Evolutionary conservation across 2,797 vertebrate genomes (phyloP).

Genomic region (Myotis vivesi): DNA sequence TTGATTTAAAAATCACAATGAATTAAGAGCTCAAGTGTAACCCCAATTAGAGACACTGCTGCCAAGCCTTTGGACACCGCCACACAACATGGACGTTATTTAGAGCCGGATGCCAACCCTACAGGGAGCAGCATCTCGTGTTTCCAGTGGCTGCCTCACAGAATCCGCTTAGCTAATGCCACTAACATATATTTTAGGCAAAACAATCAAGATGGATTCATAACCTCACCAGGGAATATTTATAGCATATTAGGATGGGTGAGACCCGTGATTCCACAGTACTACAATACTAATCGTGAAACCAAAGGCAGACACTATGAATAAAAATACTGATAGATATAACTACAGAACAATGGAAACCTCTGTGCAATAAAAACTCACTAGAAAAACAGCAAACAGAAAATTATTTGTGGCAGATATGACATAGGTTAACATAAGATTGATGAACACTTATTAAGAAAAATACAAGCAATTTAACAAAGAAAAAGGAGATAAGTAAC

Average conservation of each 20-base stretch:
- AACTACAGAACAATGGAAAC: not conserved
- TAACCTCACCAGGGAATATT: not conserved
- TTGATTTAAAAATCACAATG: constrained; percentile 59
- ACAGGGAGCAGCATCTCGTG: not conserved
- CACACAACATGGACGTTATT: not conserved
- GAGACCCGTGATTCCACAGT: not conserved
- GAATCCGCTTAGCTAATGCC: not conserved
- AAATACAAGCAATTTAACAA: not conserved
- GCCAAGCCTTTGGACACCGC: constrained; percentile 13
- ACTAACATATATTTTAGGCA: not conserved
- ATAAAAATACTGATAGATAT: not conserved
- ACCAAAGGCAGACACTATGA: not conserved
- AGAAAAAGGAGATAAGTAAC: not conserved
- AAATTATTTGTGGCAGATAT: not conserved
- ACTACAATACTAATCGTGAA: not conserved
- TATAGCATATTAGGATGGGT: not conserved
- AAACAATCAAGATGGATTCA: not conserved
- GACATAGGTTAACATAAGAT: not conserved
- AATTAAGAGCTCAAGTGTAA: constrained; percentile 60
- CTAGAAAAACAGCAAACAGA: not conserved
- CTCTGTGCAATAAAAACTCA: not conserved
- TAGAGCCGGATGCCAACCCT: constrained; percentile 28
- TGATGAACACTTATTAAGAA: not conserved
- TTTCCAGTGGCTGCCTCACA: not conserved
- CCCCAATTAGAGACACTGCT: not conserved